phyloP scores from a whole-genome alignment of 2,888 invertebrate genomes.

The Craniophora ligustri region DNA sequence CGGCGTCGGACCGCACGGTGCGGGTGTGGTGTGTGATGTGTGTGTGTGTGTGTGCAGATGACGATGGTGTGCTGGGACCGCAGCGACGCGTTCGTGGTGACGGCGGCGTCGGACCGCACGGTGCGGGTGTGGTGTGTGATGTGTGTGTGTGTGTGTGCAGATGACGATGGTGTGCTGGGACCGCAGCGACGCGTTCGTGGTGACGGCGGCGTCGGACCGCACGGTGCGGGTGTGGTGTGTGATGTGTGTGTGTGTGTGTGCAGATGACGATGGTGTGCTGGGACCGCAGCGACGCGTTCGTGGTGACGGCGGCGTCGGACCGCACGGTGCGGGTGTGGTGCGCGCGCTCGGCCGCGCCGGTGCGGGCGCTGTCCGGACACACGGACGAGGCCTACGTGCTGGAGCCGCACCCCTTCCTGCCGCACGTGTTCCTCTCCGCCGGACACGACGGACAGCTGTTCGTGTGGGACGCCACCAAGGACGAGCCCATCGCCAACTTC shows the following conservation, averaged over 20 bases:
- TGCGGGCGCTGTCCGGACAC: constrained; percentile 93
- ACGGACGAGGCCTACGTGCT: constrained; percentile 98
- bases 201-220: constrained; percentile 97
- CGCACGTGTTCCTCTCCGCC: constrained; percentile 95
- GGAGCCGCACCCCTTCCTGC: constrained; percentile 96
- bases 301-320: constrained; percentile 97
- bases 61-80: too few relatives aligned
- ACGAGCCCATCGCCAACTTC: constrained; percentile 86
- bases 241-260: too few relatives aligned
- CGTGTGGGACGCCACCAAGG: constrained; percentile 92
- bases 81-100: too few relatives aligned
- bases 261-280: constrained; percentile 99
- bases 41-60: too few relatives aligned
- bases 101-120: too few relatives aligned
- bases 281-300: constrained; percentile 95
- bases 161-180: too few relatives aligned
- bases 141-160: too few relatives aligned
- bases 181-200: too few relatives aligned
- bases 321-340: constrained; percentile 90
- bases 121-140: too few relatives aligned
- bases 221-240: constrained; percentile 89
- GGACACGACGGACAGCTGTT: constrained; percentile 98
- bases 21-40: too few relatives aligned
- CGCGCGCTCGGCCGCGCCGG: constrained; percentile 67
- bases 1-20: too few relatives aligned